Evolutionary conservation across 2,888 invertebrate genomes (phyloP), one percentile per base, ranked within the genome.

Genomic region (Galeopsomyia nigrocyanea): DNA sequence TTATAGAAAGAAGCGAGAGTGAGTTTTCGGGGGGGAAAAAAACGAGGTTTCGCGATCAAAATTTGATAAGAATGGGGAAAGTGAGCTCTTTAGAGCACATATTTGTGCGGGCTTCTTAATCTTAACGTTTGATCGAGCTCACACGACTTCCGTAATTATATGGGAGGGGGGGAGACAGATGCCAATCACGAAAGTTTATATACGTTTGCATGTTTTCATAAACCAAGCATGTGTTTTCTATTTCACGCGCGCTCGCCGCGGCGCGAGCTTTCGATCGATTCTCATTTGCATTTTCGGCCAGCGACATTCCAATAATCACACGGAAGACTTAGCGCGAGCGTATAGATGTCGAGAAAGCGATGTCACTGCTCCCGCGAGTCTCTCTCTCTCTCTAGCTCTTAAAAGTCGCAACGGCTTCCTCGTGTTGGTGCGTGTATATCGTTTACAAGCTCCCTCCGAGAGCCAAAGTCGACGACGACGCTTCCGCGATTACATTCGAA

Each of bases 271-370:
- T 39, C 39, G 39, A 39, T 10, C 1, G 7, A 10, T 7, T 3
- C 39, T 39, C 13, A 39, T 39, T 39, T 39, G 39, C 39, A 39
- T 39, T 3, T 39, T 39, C 5, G 39, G 39, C 39, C 39, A 39
- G 13, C 39, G 39, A 39, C 39, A 39, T 39, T 39, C 39, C 39
- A 10, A 39, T 39, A 39, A 39, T 39, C 39, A 39, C 39, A 10
- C 39, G 39, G 39, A 10, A 39, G 39, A 39, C 39, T 39, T 31
- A 31, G 31, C n/a, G n/a, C n/a, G 31, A 31, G 31, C 31, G 31
- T n/a, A n/a, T 3, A 31, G 31, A 31, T 7, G 31, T 31, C 75
- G 75, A 68, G 75, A 77, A 77, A 77, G 76, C 72, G 75, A 71
- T 73, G 47, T 71, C 68, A 66, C 71, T 73, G 75, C 73, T 76